These are phyloP conservation scores for Sebastes baramenuke DNA, from an alignment of 2,797 vertebrate species.

Conservation along the genomic window DNA sequence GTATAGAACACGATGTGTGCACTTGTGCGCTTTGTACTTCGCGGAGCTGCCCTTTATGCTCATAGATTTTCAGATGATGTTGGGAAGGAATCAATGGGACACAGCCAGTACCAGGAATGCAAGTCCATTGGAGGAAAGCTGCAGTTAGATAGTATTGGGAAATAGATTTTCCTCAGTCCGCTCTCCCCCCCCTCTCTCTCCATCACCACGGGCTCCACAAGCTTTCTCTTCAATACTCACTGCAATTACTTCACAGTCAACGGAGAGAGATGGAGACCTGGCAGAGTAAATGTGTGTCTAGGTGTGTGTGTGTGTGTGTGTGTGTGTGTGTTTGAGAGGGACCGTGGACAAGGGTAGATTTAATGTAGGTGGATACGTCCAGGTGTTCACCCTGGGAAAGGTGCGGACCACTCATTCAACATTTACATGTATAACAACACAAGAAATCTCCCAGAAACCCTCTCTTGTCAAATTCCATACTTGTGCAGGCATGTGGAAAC, in stretches of 20 bases:
- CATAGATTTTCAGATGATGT: constrained; percentile 93
- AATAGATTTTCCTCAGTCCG: constrained; percentile 87
- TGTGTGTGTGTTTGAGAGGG: constrained; percentile 1
- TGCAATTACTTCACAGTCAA: constrained; percentile 78
- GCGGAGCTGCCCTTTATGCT: constrained; percentile 84
- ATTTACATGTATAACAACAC: constrained; percentile 58
- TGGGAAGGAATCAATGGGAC: constrained; percentile 87
- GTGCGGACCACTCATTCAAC: constrained; percentile 41
- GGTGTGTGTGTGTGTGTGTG: constrained; percentile 3
- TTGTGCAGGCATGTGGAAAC: constrained; percentile 67
- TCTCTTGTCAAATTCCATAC: constrained; percentile 61
- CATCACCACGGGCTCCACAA: constrained; percentile 68
- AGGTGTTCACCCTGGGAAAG: constrained; percentile 51
- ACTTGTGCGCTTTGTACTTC: constrained; percentile 78
- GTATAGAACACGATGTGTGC: constrained; percentile 73
- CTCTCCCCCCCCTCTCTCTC: constrained; percentile 1
- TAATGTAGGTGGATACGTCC: constrained; percentile 36
- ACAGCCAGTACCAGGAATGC: constrained; percentile 90
- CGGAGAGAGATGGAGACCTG: constrained; percentile 64
- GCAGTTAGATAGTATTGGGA: constrained; percentile 88
- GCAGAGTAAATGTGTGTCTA: constrained; percentile 61
- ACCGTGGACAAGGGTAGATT: constrained; percentile 14
- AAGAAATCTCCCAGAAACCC: constrained; percentile 44
- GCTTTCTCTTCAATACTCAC: constrained; percentile 73
- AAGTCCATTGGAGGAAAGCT: constrained; percentile 88